Evolutionary conservation across 92 coral and sea anemone genomes (phyloP).

Genomic region (Phenganax stokvisi): DNA sequence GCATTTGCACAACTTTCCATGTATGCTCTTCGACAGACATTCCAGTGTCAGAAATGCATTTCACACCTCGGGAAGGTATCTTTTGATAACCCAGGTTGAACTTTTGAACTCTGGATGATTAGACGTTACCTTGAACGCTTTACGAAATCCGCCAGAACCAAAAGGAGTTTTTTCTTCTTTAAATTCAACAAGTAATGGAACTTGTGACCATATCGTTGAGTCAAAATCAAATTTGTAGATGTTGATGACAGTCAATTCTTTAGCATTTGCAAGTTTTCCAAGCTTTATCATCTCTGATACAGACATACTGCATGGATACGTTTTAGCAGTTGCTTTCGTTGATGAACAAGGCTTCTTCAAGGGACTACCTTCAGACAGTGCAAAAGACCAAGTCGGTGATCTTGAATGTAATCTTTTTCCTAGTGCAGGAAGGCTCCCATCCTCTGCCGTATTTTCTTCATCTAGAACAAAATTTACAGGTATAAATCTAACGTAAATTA

Average conservation of each 20-base stretch:
- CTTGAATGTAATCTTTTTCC: too few species aligned
- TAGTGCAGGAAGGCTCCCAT: too few species aligned
- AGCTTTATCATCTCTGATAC: constrained; percentile 57
- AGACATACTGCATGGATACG: constrained; percentile 47
- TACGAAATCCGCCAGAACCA: constrained; percentile 46
- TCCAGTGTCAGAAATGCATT: constrained; percentile 29
- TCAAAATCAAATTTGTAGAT: constrained; percentile 38
- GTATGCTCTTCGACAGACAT: constrained; percentile 48
- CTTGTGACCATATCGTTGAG: constrained; percentile 36
- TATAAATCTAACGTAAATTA: constrained; percentile 2
- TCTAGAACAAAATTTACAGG: too few species aligned
- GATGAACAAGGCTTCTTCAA: too few species aligned
- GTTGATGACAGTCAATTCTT: background rate
- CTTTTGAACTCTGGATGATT: constrained; percentile 37
- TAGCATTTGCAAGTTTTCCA: constrained; percentile 39
- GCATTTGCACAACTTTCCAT: constrained; percentile 58
- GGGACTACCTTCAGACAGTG: too few species aligned
- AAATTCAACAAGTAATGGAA: constrained; percentile 41
- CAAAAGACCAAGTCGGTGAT: too few species aligned
- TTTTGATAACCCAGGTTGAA: constrained; percentile 54
- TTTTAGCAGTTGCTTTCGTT: background rate
- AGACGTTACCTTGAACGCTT: constrained; percentile 45
- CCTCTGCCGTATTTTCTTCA: too few species aligned
- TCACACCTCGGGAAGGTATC: constrained; percentile 36
- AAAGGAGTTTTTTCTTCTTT: constrained; percentile 36